Evolutionary conservation across 2,888 invertebrate genomes (phyloP).

Genomic region (Oscheius onirici): DNA sequence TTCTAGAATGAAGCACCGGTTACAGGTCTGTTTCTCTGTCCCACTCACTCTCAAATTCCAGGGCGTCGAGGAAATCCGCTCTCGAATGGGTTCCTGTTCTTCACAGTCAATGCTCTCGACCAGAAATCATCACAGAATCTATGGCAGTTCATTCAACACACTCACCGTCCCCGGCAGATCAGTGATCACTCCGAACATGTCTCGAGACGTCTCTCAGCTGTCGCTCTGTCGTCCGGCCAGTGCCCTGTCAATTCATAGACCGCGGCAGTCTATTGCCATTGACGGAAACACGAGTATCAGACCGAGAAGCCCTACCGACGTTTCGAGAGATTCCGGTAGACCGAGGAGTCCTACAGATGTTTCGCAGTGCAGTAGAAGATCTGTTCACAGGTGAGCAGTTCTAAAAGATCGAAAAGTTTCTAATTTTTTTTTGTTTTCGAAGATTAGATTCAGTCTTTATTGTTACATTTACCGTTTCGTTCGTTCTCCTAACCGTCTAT

Average conservation of each 20-base stretch:
- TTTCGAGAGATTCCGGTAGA: slow-evolving; percentile 51
- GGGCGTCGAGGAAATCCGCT: slow-evolving; percentile 59
- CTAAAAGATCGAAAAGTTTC: no score
- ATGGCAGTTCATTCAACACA: slow-evolving; percentile 57
- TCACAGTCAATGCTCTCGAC: slow-evolving; percentile 60
- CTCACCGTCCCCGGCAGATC: slow-evolving; percentile 60
- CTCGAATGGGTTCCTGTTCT: slow-evolving; percentile 56
- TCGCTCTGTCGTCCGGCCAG: slow-evolving; percentile 50
- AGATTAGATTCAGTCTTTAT: no score
- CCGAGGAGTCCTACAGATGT: slow-evolving; percentile 57
- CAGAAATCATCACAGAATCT: slow-evolving; percentile 54
- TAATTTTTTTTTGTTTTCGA: no score
- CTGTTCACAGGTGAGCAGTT: slow-evolving; percentile 18
- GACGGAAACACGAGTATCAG: slow-evolving; percentile 38
- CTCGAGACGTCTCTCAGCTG: slow-evolving; percentile 58
- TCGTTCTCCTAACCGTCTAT: no score
- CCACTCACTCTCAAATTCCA: background rate
- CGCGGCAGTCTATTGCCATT: slow-evolving; percentile 45
- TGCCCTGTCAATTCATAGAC: slow-evolving; percentile 43
- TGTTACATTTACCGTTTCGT: no score
- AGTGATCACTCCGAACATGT: slow-evolving; percentile 63
- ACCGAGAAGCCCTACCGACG: slow-evolving; percentile 48
- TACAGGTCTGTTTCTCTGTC: slow-evolving; percentile 40
- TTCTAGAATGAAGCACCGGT: slow-evolving; percentile 56
- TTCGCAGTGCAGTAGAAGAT: slow-evolving; percentile 41